Percentiles rank a stretch among this genome's conserved stretches.
Conservation (phyloP, 2,888 invertebrate genomes). For the Nomada fabriciana region DNA sequence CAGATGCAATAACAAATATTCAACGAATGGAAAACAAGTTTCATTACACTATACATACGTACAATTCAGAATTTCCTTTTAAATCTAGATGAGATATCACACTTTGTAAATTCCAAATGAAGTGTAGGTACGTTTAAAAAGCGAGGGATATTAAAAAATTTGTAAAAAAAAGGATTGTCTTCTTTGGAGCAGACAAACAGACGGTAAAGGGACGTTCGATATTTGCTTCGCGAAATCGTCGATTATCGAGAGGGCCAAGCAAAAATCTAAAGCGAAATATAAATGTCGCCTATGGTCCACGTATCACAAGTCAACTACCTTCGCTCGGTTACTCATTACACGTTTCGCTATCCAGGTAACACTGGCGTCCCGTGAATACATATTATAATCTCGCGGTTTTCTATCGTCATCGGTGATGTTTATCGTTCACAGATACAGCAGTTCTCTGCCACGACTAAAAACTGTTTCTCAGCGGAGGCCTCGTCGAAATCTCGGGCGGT, state of each 20-base stretch:
- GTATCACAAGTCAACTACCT: slow-evolving; percentile 61
- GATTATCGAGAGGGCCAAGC: slow-evolving; percentile 6
- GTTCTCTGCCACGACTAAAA: slow-evolving; percentile 9
- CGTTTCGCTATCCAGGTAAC: slow-evolving; percentile 17
- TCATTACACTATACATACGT: no score
- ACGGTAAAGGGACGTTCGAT: neutral
- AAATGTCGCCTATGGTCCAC: slow-evolving; percentile 49
- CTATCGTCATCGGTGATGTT: slow-evolving; percentile 28
- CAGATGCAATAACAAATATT: neutral
- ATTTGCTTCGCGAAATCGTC: neutral
- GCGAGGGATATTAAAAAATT: no score
- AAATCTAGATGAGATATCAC: neutral
- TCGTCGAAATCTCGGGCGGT: slow-evolving; percentile 17
- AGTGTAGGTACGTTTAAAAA: no score
- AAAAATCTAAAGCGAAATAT: slow-evolving; percentile 28
- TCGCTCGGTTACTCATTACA: neutral
- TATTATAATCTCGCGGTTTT: slow-evolving; percentile 16
- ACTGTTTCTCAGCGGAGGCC: neutral
- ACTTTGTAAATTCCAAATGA: neutral
- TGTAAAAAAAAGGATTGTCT: neutral
- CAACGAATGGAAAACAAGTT: no score
- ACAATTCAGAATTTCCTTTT: neutral
- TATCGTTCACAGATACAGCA: slow-evolving; percentile 25
- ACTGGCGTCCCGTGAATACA: neutral
- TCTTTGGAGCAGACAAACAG: neutral